Base-by-base conservation (phyloP, 2,797 vertebrate species). In the Sebastolobus alascanus region DNA sequence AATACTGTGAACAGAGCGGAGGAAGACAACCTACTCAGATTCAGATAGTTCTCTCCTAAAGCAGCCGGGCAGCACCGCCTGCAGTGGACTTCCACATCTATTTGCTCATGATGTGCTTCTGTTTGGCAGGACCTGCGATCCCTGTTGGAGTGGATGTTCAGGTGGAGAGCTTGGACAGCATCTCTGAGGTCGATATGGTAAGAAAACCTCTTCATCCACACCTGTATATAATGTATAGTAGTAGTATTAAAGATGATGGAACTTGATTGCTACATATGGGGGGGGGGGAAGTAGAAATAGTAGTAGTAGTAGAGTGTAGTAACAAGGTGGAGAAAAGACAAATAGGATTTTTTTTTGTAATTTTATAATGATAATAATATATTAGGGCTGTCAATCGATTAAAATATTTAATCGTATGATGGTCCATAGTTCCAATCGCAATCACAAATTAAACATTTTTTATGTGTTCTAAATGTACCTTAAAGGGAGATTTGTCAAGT, bases 131-230 rank as follows among this genome's bases (percentile, higher is more conserved):
- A 73, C 98, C 98, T 60, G 97, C 98, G 0, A 97, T 99, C 91
- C 98, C 98, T 1, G 98, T 99, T 54, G 98, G 98, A 6, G 97
- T 99, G 73, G 98, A 99, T 70, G 98, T 99, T 63, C 97, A 99
- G 93, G 97, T 99, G 91, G 98, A 99, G 91, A 99, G 98, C 74
- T 94, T 99, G 94, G 98, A 99, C 94, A 98, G 97, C 88, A 99
- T 99, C 94, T 99, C 98, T 12, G 98, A 99, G 93, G 98, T 99
- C 66, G 97, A 99, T 87, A 99, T 99, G 98, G 98, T 99, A 95
- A 0, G 96, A 82, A 77, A 60, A 58, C 2, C 5, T 22, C 2
- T 63, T 68, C 20, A 31, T 77, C 16, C 31, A 52, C 22, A 50
- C 11, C 13, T 64, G 5, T 8, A 22, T 25, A 25, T 20, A 37